Base-by-base conservation (phyloP, 1,140 invertebrate genomes). In the Saccostrea cuccullata region DNA sequence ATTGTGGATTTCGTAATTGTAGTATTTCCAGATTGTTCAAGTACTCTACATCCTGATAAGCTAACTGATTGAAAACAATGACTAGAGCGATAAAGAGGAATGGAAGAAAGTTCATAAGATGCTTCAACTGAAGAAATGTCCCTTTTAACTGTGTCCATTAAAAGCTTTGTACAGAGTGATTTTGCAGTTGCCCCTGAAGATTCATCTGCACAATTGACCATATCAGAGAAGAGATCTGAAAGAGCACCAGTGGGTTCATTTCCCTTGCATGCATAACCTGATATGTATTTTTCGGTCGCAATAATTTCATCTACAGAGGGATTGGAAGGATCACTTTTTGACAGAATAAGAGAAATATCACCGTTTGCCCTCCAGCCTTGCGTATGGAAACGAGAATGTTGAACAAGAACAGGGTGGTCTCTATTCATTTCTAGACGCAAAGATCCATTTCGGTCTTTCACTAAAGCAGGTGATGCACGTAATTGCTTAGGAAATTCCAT, bases 341-440 rank as follows among this genome's bases (percentile, higher is more conserved):
- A 36, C 2, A 36, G 2, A 36, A 36, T 36, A 36, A 36, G 30
- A 0, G 30, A 83, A 67, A 91, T 88, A 60, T 91, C 88, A n/a
- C 88, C 90, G 89, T 91, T 91, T 23, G 88, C 89, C 12, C 89
- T 13, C 89, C 89, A 90, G 2, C 86, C 89, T 88, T 89, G 88
- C 15, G 89, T 90, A 70, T 91, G 87, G 77, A 73, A 87, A 30
- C 36, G 23, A 67, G 85, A 88, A 87, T 88, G 90, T 85, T 91
- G 86, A 13, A 87, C 85, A n/a, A 91, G 30, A 17, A 85, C 55
- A 73, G 88, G 89, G 83, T 90, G 87, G 58, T 90, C 90, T 56
- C 90, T 86, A 56, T 30, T 30, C 87, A 90, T 88, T 89, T 91
- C 88, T 20, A 89, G 23, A 23, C 88, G 56, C 15, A 89, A 60